phyloP scores from a whole-genome alignment of 1,140 invertebrate species.

The Caenorhabditis inopinata region DNA sequence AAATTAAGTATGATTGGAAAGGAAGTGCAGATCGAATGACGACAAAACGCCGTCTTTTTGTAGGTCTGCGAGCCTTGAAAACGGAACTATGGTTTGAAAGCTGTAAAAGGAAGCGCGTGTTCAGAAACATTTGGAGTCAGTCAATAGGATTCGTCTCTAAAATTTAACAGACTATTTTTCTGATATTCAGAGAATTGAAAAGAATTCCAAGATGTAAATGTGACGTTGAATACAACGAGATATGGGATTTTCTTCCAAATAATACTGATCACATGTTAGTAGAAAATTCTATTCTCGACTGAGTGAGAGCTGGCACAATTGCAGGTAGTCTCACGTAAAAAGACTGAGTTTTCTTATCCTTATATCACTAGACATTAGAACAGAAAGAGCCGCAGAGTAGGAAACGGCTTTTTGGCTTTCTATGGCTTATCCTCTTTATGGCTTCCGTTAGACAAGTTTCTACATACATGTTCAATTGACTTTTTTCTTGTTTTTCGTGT shows the following conservation, averaged over 20 bases:
- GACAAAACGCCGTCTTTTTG: constrained; percentile 8
- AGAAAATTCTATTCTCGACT: neutral
- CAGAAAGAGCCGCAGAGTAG: neutral
- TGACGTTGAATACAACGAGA: neutral
- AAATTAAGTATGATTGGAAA: constrained; percentile 7
- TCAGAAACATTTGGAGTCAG: neutral
- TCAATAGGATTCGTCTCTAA: neutral
- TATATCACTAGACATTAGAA: neutral
- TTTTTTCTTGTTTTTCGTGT: neutral
- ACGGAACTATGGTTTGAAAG: too few species aligned
- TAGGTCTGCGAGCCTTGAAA: neutral
- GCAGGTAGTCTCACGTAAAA: neutral
- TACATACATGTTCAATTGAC: neutral
- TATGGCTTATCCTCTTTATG: neutral
- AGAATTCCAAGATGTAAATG: neutral
- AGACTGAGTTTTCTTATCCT: neutral
- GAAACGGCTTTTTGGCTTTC: neutral
- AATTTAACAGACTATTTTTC: neutral
- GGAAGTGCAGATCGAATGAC: constrained; percentile 27
- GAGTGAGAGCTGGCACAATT: neutral
- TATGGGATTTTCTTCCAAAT: neutral
- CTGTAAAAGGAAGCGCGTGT: constrained; percentile 3
- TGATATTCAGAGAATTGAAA: neutral
- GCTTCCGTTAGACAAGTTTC: constrained; percentile 18
- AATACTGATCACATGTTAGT: neutral